Evolutionary conservation across 1,140 invertebrate species (phyloP).

Genomic region (Drosophila prosaltans): DNA sequence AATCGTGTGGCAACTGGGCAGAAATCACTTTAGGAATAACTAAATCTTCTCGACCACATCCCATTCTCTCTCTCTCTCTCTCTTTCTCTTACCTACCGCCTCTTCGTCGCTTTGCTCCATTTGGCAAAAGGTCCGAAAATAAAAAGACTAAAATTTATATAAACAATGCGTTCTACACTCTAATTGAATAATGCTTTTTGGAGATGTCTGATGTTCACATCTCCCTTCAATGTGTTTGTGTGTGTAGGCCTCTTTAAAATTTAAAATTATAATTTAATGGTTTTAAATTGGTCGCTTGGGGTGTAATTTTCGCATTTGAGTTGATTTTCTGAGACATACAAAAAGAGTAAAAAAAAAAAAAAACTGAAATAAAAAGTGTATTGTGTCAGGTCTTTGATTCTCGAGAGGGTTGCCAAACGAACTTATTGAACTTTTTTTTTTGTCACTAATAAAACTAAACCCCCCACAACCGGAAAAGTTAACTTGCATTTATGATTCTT

Average conservation of each 20-base stretch:
- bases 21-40: conserved; percentile 27
- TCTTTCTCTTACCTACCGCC: background rate
- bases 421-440: background rate
- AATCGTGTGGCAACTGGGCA: conserved; percentile 18
- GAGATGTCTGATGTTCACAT: conserved; percentile 30
- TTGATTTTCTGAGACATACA: conserved; percentile 62
- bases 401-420: conserved; percentile 15
- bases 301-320: conserved; percentile 82
- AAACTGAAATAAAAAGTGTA: conserved; percentile 45
- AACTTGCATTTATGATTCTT: too few relatives aligned
- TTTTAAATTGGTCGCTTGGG: conserved; percentile 80
- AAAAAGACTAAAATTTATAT: conserved; percentile 18
- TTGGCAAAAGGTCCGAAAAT: conserved; percentile 6
- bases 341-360: conserved; percentile 31
- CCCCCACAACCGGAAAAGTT: too few relatives aligned
- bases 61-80: background rate
- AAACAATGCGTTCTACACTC: conserved; percentile 44
- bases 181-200: conserved; percentile 61
- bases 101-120: background rate
- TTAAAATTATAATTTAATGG: conserved; percentile 82
- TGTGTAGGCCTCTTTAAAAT: conserved; percentile 67
- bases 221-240: conserved; percentile 21
- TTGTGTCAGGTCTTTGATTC: conserved; percentile 50
- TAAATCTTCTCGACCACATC: background rate
- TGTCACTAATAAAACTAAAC: too few relatives aligned